These are phyloP conservation scores for Spodoptera littoralis DNA, from an alignment of 2,888 invertebrate species.

Conservation along the genomic window DNA sequence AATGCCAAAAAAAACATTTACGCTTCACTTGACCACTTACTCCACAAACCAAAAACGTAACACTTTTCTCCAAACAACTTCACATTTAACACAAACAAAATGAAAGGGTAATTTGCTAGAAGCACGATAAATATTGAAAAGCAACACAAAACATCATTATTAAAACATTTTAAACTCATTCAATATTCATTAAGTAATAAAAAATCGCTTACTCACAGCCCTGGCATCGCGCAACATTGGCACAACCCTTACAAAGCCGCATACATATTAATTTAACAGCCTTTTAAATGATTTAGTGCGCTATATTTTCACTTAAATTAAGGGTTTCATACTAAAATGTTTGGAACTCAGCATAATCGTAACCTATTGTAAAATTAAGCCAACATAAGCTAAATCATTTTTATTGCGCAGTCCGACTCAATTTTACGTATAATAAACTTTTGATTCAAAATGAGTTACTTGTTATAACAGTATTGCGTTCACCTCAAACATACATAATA, in stretches of 20 bases:
- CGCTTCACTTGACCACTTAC: too few species aligned
- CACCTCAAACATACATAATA: conserved; percentile 26
- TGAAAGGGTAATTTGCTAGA: not conserved
- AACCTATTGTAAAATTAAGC: conserved; percentile 62
- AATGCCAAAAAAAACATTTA: too few species aligned
- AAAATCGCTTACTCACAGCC: conserved; percentile 32
- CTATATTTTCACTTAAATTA: conserved; percentile 68
- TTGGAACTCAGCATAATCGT: conserved; percentile 54
- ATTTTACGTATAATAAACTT: conserved; percentile 59
- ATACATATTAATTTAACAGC: conserved; percentile 74
- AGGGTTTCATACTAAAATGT: conserved; percentile 53
- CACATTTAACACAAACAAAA: not conserved
- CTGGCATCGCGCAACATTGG: conserved; percentile 44
- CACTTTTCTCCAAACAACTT: too few species aligned
- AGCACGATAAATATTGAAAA: not conserved
- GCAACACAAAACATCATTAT: conserved; percentile 21
- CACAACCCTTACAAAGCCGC: conserved; percentile 53
- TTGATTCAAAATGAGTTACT: conserved; percentile 44
- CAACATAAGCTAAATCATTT: conserved; percentile 61
- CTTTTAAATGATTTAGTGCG: conserved; percentile 69
- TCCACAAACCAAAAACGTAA: too few species aligned
- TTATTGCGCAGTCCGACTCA: conserved; percentile 55
- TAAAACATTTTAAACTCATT: conserved; percentile 28
- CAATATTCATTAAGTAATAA: conserved; percentile 44
- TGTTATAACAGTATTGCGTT: conserved; percentile 36